Base-by-base conservation (phyloP, 2,797 vertebrate genomes). In the Otolemur crassicaudatus region DNA sequence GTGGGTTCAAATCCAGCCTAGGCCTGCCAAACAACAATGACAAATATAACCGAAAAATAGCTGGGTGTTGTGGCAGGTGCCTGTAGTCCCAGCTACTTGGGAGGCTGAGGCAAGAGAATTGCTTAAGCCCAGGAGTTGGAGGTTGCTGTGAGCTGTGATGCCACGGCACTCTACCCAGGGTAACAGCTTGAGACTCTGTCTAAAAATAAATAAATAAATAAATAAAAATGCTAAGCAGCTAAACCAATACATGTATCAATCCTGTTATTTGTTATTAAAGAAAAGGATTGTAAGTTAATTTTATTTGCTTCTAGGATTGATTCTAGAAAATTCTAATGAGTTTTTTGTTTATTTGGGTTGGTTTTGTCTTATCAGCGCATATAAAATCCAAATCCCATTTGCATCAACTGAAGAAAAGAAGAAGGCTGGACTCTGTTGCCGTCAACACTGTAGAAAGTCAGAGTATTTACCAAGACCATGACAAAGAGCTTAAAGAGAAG, bases 311-410 rank as follows among this genome's bases (percentile, higher is more conserved):
- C 75, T 80, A 87, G 84, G 53, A 86, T 94, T 87, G 85, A 79
- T 91, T 95, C 27, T 94, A 63, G 73, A 86, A 94, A 95, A 76
- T 75, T 53, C 93, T 95, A 92, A 91, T 81, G n/a, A 6, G 0
- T n/a, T 79, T 84, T 80, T 94, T 90, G 43, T 56, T 88, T 89
- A 25, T 92, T 85, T 90, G 60, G 92, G 91, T 96, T 96, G 67
- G 67, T 58, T 98, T 88, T 98, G 27, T 95, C 90, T 91, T 90
- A 46, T 7, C 96, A 99, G 99, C 99, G 97, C 99, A 99, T 98
- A 98, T 99, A 12, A 99, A 99, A 67, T 99, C 99, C 95, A 99
- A 99, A 97, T 99, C 99, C 95, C 99, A 99, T 98, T 98, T 98
- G 97, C 97, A 99, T 97, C 99, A 99, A 8, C 95, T 99, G 96